Base-by-base conservation (phyloP, 2,113 vertebrate species). In the Leucosticte australis region DNA sequence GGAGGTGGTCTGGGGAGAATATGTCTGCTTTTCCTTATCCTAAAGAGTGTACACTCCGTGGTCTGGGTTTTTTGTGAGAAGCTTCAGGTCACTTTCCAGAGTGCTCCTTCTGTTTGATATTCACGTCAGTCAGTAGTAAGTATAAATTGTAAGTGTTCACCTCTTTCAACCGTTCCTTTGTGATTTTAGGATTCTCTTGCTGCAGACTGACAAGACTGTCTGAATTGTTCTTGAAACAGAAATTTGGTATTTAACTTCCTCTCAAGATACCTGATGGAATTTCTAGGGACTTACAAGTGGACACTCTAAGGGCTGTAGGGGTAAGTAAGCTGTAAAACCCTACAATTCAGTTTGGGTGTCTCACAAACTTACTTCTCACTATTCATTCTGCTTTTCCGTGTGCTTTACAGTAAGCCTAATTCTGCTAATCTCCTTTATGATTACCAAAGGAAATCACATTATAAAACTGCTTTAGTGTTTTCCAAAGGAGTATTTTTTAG, bases 21-120 rank as follows among this genome's bases (percentile, higher is more conserved):
- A 57, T 10, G 3, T 17, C 31, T 82, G 18, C 6, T 79, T 85
- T 63, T 68, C 14, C 7, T 46, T 37, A 15, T 10, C 22, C 26
- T 64, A 11, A 65, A 56, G 22, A 20, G 5, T 0, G 0, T 37
- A 37, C 26, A 8, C 28, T 39, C 4, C 8, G 27, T 41, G 31
- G 8, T 41, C 19, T 18, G 9, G 5, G 7, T 4, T 5, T 39
- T 53, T 30, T 46, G 37, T 26, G 56, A 55, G 42, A 83, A 81
- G 30, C 39, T 26, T 65, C 77, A 33, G 28, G 11, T 77, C 31
- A 24, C 50, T 50, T 55, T 63, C 12, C 39, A 65, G 28, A 39
- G 20, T 10, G 15, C 5, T 83, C 15, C 28, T 28, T 11, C 67
- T 50, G 7, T 24, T 74, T 69, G 23, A 39, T 70, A 6, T 19